These are phyloP conservation scores for Poeciliopsis infans DNA, from an alignment of 2,797 vertebrate genomes.

Conservation along the genomic window DNA sequence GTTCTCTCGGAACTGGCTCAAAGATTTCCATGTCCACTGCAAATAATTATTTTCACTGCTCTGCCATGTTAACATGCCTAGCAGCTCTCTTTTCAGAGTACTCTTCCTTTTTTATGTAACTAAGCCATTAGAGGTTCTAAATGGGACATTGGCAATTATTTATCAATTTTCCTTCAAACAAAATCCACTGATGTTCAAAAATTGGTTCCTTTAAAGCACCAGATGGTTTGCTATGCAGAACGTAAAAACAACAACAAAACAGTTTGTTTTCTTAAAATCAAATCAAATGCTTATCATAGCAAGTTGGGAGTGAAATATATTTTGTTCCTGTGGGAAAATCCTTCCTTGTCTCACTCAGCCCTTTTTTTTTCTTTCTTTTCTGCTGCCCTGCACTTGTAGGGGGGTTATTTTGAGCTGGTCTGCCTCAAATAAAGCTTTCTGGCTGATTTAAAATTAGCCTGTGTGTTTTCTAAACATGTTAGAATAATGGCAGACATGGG, in stretches of 20 bases:
- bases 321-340: not conserved
- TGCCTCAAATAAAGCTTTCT: not conserved
- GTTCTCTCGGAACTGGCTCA: constrained; percentile 34
- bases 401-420: not conserved
- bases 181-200: not conserved
- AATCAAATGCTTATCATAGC: not conserved
- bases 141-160: not conserved
- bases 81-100: constrained; percentile 10
- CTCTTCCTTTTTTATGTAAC: not conserved
- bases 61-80: constrained; percentile 20
- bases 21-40: constrained; percentile 21
- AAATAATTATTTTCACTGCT: constrained; percentile 14
- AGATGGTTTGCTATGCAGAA: not conserved
- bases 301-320: not conserved
- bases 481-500: not conserved
- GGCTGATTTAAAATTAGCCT: not conserved
- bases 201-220: not conserved
- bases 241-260: not conserved
- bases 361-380: not conserved
- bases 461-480: not conserved
- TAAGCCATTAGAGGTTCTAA: not conserved
- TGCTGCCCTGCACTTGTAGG: not conserved
- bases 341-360: not conserved
- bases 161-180: not conserved
- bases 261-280: not conserved